These are phyloP conservation scores for Pecten maximus DNA, from an alignment of 2,888 invertebrate species.

Conservation along the genomic window DNA sequence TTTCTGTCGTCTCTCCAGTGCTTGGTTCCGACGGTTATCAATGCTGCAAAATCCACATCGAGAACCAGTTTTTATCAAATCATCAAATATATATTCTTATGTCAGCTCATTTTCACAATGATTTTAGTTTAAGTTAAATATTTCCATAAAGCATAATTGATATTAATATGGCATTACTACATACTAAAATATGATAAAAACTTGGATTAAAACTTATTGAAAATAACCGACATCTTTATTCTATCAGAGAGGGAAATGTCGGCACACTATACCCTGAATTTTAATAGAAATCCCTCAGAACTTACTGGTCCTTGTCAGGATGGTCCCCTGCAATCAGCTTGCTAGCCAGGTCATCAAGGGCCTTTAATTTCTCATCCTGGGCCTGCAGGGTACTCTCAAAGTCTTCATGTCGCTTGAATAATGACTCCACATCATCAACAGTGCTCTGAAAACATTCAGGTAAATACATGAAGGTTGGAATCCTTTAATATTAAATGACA, in stretches of 20 bases:
- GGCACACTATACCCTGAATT: not conserved
- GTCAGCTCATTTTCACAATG: not conserved
- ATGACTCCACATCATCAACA: slow-evolving; percentile 89
- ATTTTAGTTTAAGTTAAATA: not conserved
- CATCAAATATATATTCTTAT: too few species aligned
- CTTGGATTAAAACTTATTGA: too few species aligned
- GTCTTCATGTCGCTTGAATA: slow-evolving; percentile 95
- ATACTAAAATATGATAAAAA: too few species aligned
- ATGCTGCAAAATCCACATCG: slow-evolving; percentile 81
- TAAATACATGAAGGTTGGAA: not conserved
- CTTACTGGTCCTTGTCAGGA: slow-evolving; percentile 77
- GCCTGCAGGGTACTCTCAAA: slow-evolving; percentile 95
- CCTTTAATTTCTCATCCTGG: slow-evolving; percentile 94
- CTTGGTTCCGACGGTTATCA: slow-evolving; percentile 88
- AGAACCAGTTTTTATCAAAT: too few species aligned
- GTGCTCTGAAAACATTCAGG: slow-evolving; percentile 86
- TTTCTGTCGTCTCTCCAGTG: slow-evolving; percentile 88
- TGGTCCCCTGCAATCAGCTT: slow-evolving; percentile 90
- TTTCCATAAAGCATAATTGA: not conserved
- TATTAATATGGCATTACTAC: too few species aligned
- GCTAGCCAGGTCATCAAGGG: slow-evolving; percentile 92
- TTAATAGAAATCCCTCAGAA: not conserved
- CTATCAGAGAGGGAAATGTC: not conserved
- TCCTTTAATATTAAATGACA: not conserved
- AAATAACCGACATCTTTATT: too few species aligned